Percentiles rank a stretch among this genome's conserved stretches.
Conservation (phyloP, 2,888 invertebrate species). For the Acleris literana region DNA sequence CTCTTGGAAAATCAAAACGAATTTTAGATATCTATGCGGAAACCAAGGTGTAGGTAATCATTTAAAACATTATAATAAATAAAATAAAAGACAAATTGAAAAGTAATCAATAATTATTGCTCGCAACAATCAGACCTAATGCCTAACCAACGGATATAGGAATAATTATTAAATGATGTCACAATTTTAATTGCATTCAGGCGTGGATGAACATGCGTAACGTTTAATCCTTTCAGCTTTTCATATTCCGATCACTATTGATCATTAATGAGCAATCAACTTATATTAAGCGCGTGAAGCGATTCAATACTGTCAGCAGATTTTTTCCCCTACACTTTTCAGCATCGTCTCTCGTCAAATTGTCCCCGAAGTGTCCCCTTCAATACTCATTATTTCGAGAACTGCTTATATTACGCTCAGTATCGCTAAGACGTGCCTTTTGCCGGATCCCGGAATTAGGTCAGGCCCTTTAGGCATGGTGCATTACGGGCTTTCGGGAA, state of each 20-base stretch:
- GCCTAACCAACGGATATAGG: too few species aligned
- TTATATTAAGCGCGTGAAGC: too few species aligned
- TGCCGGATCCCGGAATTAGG: slow-evolving; percentile 66
- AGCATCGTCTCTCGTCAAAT: slow-evolving; percentile 16
- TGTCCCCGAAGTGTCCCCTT: slow-evolving; percentile 22
- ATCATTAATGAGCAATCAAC: not conserved
- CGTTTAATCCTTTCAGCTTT: too few species aligned
- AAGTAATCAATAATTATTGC: too few species aligned
- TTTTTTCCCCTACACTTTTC: slow-evolving; percentile 8
- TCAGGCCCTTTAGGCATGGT: slow-evolving; percentile 47
- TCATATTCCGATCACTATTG: not conserved
- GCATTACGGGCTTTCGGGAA: slow-evolving; percentile 5
- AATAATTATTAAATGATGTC: too few species aligned
- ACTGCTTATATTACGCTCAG: slow-evolving; percentile 28
- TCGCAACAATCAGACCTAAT: too few species aligned
- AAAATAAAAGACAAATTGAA: too few species aligned
- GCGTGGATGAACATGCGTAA: too few species aligned
- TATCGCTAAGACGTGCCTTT: slow-evolving; percentile 63
- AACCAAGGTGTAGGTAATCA: too few species aligned
- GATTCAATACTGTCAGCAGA: not conserved
- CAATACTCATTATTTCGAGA: slow-evolving; percentile 30
- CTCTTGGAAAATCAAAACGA: slow-evolving; percentile 10
- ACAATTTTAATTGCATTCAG: too few species aligned
- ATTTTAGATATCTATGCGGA: too few species aligned
- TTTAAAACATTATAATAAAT: too few species aligned